Conservation (phyloP, 1,140 invertebrate genomes). For the Phymorhynchus buccinoides region DNA sequence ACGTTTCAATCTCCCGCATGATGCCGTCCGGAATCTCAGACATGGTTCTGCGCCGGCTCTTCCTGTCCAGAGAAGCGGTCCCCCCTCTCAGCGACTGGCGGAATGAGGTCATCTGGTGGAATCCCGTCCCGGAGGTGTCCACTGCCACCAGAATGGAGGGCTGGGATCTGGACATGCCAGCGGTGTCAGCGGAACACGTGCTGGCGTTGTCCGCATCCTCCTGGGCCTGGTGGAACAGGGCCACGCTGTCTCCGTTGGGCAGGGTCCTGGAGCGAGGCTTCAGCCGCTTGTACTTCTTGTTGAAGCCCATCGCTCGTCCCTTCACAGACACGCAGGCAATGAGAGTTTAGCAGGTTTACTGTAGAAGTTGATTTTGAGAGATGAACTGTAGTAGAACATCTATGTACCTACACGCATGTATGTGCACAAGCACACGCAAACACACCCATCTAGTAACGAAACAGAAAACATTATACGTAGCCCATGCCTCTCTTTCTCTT, state of each 20-base stretch:
- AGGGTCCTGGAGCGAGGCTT: constrained; percentile 59
- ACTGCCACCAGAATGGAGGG: constrained; percentile 62
- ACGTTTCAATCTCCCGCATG: constrained; percentile 64
- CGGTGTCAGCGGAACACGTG: constrained; percentile 32
- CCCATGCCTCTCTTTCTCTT: too few species aligned
- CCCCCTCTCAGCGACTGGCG: constrained; percentile 56
- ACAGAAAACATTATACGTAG: too few species aligned
- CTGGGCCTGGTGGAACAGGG: constrained; percentile 47
- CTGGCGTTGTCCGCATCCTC: constrained; percentile 34
- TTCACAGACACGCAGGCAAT: not conserved
- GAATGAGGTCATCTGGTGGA: constrained; percentile 65
- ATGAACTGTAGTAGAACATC: too few species aligned
- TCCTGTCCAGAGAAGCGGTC: constrained; percentile 45
- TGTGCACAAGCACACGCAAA: too few species aligned
- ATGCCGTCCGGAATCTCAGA: constrained; percentile 64
- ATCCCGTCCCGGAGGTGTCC: constrained; percentile 65
- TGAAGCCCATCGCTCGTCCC: constrained; percentile 32
- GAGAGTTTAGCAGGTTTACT: too few species aligned
- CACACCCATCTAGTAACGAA: too few species aligned
- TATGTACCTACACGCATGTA: too few species aligned
- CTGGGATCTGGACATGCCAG: constrained; percentile 53
- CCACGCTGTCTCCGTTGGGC: constrained; percentile 50
- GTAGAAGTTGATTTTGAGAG: too few species aligned
- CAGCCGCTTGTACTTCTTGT: constrained; percentile 62
- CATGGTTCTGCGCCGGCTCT: constrained; percentile 59